A percentile compares a stretch with the other conserved stretches of the same genome.
These are phyloP conservation scores for Lophura swinhoii DNA, from an alignment of 2,797 vertebrate species.

Conservation along the genomic window DNA sequence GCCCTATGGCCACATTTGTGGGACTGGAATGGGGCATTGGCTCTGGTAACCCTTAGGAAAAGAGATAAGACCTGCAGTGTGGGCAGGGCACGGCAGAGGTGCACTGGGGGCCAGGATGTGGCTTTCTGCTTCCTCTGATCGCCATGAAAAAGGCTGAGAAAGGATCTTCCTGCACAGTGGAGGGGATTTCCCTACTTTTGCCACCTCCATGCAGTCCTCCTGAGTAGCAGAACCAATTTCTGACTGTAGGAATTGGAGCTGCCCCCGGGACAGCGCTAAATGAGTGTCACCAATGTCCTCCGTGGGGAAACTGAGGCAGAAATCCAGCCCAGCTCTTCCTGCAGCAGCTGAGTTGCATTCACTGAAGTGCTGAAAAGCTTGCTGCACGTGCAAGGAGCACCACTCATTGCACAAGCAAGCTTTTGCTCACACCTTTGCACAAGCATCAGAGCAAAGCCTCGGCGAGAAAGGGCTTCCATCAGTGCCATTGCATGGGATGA, in stretches of 20 bases:
- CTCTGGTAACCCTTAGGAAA: rapidly evolving
- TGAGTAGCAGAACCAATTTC: not conserved
- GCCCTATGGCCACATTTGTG: not conserved
- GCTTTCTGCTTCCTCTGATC: not conserved
- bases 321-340: not conserved
- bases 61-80: not conserved
- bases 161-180: not conserved
- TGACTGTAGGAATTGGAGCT: not conserved
- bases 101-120: not conserved
- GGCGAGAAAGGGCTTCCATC: not conserved
- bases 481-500: not conserved
- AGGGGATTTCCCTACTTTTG: constrained; percentile 32
- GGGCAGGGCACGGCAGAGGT: not conserved
- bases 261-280: rapidly evolving
- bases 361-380: no score
- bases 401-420: not conserved
- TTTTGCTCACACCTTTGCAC: rapidly evolving
- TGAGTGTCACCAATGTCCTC: rapidly evolving
- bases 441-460: not conserved
- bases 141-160: not conserved
- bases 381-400: rapidly evolving
- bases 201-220: not conserved
- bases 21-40: not conserved
- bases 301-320: not conserved
- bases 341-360: not conserved